Conservation (phyloP, 2,113 vertebrate genomes). For the Rhombomys opimus region DNA sequence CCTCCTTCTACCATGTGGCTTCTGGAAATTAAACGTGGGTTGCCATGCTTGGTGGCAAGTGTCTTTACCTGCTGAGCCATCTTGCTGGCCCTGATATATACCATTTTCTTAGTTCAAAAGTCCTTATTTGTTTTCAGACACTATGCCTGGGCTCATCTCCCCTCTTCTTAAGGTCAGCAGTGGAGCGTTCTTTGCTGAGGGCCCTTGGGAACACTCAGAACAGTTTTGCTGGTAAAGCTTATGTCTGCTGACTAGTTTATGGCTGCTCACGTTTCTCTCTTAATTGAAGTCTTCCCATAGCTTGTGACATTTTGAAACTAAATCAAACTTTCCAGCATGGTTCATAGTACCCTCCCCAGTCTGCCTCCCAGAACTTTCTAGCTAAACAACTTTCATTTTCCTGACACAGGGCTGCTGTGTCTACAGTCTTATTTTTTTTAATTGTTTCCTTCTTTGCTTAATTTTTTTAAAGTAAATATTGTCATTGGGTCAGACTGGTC, state of each 20-base stretch:
- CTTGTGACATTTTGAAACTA: background rate
- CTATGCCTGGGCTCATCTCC: background rate
- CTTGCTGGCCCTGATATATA: background rate
- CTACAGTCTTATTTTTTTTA: background rate
- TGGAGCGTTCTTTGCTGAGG: background rate
- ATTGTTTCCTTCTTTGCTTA: background rate
- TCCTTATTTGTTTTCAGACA: background rate
- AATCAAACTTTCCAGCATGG: background rate
- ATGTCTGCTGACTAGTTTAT: background rate
- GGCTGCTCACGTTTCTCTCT: background rate
- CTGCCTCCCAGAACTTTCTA: background rate
- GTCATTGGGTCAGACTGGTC: background rate
- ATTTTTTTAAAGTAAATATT: slow-evolving; percentile 12
- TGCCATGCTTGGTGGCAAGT: background rate
- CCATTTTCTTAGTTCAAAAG: background rate
- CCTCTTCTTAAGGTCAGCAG: background rate
- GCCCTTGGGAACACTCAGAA: background rate
- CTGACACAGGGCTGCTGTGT: background rate
- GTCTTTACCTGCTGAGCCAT: background rate
- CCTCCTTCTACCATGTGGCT: background rate
- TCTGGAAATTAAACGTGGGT: background rate
- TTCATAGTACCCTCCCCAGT: background rate
- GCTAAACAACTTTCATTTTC: background rate
- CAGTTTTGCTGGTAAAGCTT: background rate
- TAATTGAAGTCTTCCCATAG: background rate